These are phyloP conservation scores for Lasaia peninsularis DNA, from an alignment of 1,140 invertebrate genomes.

Conservation along the genomic window DNA sequence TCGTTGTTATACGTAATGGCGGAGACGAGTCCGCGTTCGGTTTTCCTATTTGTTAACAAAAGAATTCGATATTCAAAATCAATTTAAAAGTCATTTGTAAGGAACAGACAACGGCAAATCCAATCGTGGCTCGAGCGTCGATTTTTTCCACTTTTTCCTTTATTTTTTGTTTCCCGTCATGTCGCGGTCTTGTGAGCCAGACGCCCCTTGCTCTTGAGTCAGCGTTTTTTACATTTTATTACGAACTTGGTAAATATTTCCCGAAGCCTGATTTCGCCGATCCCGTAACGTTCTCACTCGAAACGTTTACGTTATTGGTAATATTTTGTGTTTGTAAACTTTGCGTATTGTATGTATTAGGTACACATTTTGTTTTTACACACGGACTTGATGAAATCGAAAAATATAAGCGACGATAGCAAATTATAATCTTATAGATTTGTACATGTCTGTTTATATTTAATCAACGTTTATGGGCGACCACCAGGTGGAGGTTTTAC, in stretches of 20 bases:
- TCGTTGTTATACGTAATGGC: constrained; percentile 22
- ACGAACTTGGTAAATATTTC: constrained; percentile 73
- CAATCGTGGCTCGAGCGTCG: constrained; percentile 62
- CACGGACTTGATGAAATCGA: too few species aligned
- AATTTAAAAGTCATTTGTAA: constrained; percentile 74
- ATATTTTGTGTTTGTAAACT: not conserved
- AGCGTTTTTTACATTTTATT: constrained; percentile 73
- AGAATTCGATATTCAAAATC: constrained; percentile 70
- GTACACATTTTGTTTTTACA: too few species aligned
- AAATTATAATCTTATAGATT: too few species aligned
- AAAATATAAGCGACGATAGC: too few species aligned
- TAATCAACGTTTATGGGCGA: too few species aligned
- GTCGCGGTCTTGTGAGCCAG: constrained; percentile 70
- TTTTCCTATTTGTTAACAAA: constrained; percentile 45
- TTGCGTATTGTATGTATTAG: too few species aligned
- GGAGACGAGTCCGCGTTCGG: constrained; percentile 9
- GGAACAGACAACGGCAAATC: constrained; percentile 74
- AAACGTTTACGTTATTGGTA: constrained; percentile 21
- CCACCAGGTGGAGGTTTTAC: too few species aligned
- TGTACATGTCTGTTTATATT: too few species aligned
- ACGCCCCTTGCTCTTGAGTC: constrained; percentile 70
- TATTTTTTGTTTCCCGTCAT: constrained; percentile 64
- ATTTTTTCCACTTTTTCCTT: constrained; percentile 57
- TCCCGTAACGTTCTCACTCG: constrained; percentile 37
- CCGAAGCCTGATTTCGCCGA: constrained; percentile 49